Evolutionary conservation across 2,113 vertebrate genomes (phyloP), one percentile per base, ranked within the genome.

Genomic region (Gallinago media): DNA sequence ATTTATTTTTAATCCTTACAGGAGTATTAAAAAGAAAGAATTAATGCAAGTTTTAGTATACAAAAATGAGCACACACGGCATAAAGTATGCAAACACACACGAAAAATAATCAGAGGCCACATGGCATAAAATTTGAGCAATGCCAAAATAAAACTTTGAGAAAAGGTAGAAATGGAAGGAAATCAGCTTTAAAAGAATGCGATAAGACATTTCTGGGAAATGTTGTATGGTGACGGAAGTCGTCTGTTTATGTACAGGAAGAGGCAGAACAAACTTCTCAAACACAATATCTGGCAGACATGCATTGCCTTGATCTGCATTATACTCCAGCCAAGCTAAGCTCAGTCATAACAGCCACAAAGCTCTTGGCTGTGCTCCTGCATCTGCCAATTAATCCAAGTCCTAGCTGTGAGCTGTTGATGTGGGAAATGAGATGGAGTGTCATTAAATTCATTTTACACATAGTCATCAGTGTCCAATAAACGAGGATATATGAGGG

Each of bases 231-330:
- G 75, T 1, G 26, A 86, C 8, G 73, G 74, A 95, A 96, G n/a
- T 44, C 20, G 1, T 34, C 54, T 89, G 84, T 93, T 92, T 89
- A 54, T 79, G 74, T 46, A 61, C 93, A 95, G 92, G 92, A 95
- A 96, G 89, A 91, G 85, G 85, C 71, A 94, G 93, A 96, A 94
- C 84, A 96, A 91, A 87, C 84, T 94, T 50, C 86, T 91, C 80
- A 38, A 75, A 89, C 70, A 96, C 94, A 96, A 93, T 94, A 89
- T 92, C 87, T 96, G 95, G 96, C 94, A 93, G 78, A 34, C 63
- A n/a, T 32, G 88, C 1, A 0, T 23, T 77, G 92, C 96, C 93
- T 85, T 95, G 91, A 49, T 81, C 77, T 72, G 65, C 61, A 49
- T 34, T 17, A 40, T 61, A n/a, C 40, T 78, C 49, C 86, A 89